Percentiles rank a stretch among this genome's conserved stretches.
phyloP scores from a whole-genome alignment of 2,113 vertebrate genomes.

The Pao palembangensis region DNA sequence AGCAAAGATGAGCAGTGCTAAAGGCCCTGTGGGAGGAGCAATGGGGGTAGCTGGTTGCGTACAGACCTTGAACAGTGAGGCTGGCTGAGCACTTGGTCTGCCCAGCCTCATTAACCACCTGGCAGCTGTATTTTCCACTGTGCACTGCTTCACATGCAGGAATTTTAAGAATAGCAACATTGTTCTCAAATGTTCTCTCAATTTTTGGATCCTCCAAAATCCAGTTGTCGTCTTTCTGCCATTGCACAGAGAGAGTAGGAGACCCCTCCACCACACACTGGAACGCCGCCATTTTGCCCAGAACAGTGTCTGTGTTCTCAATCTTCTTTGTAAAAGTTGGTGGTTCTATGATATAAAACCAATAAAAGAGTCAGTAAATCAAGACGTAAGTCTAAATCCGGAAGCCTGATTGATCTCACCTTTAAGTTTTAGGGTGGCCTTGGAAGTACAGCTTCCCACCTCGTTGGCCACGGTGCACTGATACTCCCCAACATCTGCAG shows the following conservation, averaged over 20 bases:
- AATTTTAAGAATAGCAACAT: conserved; percentile 81
- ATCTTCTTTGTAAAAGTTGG: conserved; percentile 86
- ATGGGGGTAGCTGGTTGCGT: neutral
- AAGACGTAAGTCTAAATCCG: neutral
- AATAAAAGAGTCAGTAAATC: conserved; percentile 44
- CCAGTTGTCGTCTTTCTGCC: conserved; percentile 94
- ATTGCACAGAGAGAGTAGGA: conserved; percentile 84
- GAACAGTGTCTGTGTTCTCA: conserved; percentile 81
- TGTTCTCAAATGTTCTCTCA: conserved; percentile 82
- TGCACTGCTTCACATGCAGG: conserved; percentile 77
- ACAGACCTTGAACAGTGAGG: conserved; percentile 91
- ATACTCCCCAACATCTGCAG: conserved; percentile 90
- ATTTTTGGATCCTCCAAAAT: conserved; percentile 85
- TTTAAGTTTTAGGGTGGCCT: conserved; percentile 85
- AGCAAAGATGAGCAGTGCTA: conserved; percentile 14
- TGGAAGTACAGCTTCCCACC: conserved; percentile 88
- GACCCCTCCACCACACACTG: conserved; percentile 82
- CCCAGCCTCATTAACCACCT: conserved; percentile 92
- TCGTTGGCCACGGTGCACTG: conserved; percentile 89
- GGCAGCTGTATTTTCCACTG: conserved; percentile 89
- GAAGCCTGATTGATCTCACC: conserved; percentile 76
- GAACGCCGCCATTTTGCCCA: conserved; percentile 84
- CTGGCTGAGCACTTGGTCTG: conserved; percentile 86
- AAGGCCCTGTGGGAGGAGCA: neutral
- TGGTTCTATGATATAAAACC: conserved; percentile 77